Percentiles rank a stretch among this genome's conserved stretches.
Evolutionary conservation across 2,113 vertebrate genomes (phyloP).

Genomic region (Tetrao urogallus): DNA sequence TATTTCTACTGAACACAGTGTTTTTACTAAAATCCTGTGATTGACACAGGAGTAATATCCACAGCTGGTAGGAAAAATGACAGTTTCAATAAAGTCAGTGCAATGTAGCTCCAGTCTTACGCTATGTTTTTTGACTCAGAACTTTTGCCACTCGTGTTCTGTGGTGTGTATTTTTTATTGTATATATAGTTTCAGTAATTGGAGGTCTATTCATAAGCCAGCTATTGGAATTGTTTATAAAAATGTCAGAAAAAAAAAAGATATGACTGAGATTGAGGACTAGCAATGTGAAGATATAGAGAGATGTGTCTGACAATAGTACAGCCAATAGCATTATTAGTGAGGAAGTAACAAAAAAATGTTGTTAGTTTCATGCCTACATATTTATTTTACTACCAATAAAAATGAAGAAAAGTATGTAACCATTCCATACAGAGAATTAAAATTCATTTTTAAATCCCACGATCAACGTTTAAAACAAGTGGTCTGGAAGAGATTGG

Average conservation of each 20-base stretch:
- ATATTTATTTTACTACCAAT: background rate
- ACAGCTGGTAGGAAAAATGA: background rate
- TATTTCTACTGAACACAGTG: background rate
- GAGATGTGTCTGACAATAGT: background rate
- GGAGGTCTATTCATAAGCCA: background rate
- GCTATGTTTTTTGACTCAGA: background rate
- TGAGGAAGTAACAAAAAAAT: background rate
- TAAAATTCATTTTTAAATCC: background rate
- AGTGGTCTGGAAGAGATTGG: conserved; percentile 36
- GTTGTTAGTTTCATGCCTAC: fast-evolving
- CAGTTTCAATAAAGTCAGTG: background rate
- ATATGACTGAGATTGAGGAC: background rate
- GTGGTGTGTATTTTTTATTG: background rate
- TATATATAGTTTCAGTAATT: background rate
- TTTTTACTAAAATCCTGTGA: background rate
- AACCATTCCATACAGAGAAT: background rate
- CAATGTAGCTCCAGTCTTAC: background rate
- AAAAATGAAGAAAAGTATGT: background rate
- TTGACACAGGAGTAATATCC: background rate
- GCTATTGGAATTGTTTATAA: background rate
- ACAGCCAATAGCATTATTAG: background rate
- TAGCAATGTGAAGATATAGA: background rate
- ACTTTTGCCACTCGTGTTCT: background rate
- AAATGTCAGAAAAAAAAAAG: background rate
- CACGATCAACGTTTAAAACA: conserved; percentile 34